Base-by-base conservation (phyloP, 2,888 invertebrate species). In the Julus scandinavius region DNA sequence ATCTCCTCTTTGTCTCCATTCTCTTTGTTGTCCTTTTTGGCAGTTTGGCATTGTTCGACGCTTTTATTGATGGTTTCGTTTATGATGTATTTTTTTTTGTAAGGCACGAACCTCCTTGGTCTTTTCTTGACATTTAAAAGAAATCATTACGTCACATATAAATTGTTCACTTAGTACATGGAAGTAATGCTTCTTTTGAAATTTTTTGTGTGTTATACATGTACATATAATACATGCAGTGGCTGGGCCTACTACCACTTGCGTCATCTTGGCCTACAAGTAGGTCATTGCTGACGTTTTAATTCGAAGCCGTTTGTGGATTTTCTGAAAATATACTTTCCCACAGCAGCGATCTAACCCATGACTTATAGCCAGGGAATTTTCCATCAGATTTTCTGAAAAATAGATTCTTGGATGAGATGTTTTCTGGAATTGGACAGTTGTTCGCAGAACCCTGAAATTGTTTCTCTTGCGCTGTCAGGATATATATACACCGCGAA, bases 71-170 rank as follows among this genome's bases (percentile, higher is more conserved):
- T 72, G 72, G 72, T 11, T 72, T 29, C 29, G n/a, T 72, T 72
- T 72, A 72, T 29, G n/a, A 72, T 72, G 72, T 72, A 29, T 72
- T 72, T 72, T 72, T 72, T 72, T 72, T 72, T n/a, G 29, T 29
- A 72, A n/a, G 58, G 58, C 72, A 29, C 29, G 72, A 72, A 29
- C 29, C 72, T 72, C 29, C 1, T 3, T 63, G 72, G 72, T 2
- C 72, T 29, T 72, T 72, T 72, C 72, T 72, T 72, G 72, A 29
- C 29, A 29, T 72, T 11, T 13, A 9, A 72, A 72, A 29, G 29
- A 29, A 72, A 72, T 72, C 45, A 20, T 72, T 29, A 72, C 29
- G 29, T 72, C 72, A 72, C 29, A 29, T 29, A 63, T 63, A 63
- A 63, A 63, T 63, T 63, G 29, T 72, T 20, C 72, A 29, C 72